These are phyloP conservation scores for Aldrovandia affinis DNA, from an alignment of 2,797 vertebrate genomes.

Conservation along the genomic window DNA sequence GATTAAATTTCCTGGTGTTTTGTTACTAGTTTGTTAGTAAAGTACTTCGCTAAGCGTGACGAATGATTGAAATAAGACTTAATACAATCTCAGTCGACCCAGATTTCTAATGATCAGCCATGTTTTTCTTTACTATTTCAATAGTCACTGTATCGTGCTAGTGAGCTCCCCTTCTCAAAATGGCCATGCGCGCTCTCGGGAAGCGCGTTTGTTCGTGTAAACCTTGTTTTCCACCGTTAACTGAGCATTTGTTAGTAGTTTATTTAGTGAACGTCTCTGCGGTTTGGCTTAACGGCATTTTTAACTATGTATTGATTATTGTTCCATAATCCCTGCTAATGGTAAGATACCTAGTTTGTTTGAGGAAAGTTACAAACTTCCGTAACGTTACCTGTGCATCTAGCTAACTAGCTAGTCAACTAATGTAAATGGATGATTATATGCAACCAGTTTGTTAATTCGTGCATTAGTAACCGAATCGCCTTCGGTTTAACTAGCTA, in stretches of 20 bases:
- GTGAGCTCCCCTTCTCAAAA: slow-evolving; percentile 47
- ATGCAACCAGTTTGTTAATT: too few relatives aligned
- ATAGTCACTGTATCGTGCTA: slow-evolving; percentile 46
- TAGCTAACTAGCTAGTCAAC: slow-evolving; percentile 13
- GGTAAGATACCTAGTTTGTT: too few relatives aligned
- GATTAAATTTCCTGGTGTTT: background rate
- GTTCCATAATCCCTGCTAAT: background rate
- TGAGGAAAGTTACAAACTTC: too few relatives aligned
- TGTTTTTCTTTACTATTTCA: slow-evolving; percentile 52
- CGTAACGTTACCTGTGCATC: too few relatives aligned
- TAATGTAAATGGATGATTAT: too few relatives aligned
- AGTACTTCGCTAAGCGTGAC: background rate
- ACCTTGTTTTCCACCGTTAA: background rate
- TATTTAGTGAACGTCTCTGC: background rate
- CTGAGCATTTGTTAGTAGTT: background rate
- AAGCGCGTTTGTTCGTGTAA: background rate
- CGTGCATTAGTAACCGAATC: too few relatives aligned
- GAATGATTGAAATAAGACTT: background rate
- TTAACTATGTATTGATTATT: too few relatives aligned
- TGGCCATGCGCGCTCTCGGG: slow-evolving; percentile 59
- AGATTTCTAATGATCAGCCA: slow-evolving; percentile 52
- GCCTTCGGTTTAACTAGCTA: too few relatives aligned
- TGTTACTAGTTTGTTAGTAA: background rate
- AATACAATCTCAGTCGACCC: slow-evolving; percentile 25
- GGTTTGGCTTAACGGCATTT: background rate